Evolutionary conservation across 2,888 invertebrate genomes (phyloP).

Genomic region (Gibbula magus): DNA sequence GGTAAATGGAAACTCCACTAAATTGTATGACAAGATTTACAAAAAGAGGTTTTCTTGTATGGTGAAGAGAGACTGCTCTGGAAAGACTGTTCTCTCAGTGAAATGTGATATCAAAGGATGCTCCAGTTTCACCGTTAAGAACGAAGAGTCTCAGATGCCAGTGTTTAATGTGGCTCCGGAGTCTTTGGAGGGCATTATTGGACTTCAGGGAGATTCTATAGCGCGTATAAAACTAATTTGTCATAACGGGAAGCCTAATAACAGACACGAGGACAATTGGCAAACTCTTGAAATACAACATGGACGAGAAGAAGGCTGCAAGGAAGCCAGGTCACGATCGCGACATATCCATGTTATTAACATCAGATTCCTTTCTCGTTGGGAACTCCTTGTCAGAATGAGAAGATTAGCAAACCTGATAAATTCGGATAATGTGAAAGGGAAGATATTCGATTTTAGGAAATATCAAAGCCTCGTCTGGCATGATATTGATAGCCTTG

Average conservation of each 20-base stretch:
- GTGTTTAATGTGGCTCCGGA: background rate
- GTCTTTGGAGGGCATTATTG: background rate
- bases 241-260: background rate
- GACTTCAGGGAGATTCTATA: background rate
- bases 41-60: no score
- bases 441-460: background rate
- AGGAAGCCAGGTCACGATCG: background rate
- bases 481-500: background rate
- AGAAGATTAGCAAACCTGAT: background rate
- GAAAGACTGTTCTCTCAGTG: no score
- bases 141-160: background rate
- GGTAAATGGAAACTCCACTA: no score
- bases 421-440: background rate
- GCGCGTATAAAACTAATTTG: background rate
- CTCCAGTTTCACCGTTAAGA: background rate
- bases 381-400: background rate
- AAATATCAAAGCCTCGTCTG: conserved; percentile 3
- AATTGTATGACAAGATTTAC: no score
- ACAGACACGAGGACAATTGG: background rate
- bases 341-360: conserved; percentile 2
- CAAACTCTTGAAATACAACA: background rate
- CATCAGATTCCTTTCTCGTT: background rate
- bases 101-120: background rate
- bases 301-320: background rate
- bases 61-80: no score